Evolutionary conservation across 2,113 vertebrate genomes (phyloP), one percentile per base, ranked within the genome.

Genomic region (Plecturocebus donacophilus): DNA sequence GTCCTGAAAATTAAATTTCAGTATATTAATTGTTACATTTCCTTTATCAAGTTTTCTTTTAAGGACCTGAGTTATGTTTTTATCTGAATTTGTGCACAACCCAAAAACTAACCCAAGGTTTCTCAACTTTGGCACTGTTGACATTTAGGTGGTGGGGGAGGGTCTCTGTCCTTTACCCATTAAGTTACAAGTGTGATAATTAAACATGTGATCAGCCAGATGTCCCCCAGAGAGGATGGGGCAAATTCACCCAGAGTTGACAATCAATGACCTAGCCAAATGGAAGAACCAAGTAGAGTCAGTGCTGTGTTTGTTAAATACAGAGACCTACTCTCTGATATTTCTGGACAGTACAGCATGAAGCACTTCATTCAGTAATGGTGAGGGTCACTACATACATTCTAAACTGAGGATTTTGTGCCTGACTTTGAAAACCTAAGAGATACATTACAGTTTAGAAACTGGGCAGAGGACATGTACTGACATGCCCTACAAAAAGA

Each of bases 391-490:
- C 61, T 84, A 64, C 25, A 25, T 79, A 23, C 0, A 30, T 87
- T 92, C 82, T 81, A 56, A 68, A 75, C 71, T 4, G 27, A 84
- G 49, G 89, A 75, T 85, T 94, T 64, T 79, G 70, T 76, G 35
- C 32, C 76, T 87, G 86, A 84, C 47, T 79, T 96, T 90, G 32
- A 84, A 95, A 88, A 66, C 86, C 21, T 49, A 61, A 82, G 68
- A 81, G 84, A 58, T 49, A 70, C 10, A 83, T 82, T 86, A 27
- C 49, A 45, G 38, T 79, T 82, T 76, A 42, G 66, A 82, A 73
- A 89, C 13, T 45, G 71, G 70, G 6, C 87, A 85, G 52, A 93
- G 92, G 71, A 17, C 35, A 81, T 38, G 27, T 64, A 27, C 56
- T 30, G 77, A 40, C 47, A 81, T 70, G 76, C 92, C 47, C 61